Base-by-base conservation (phyloP, 2,113 vertebrate species). In the Pygoscelis antarcticus region DNA sequence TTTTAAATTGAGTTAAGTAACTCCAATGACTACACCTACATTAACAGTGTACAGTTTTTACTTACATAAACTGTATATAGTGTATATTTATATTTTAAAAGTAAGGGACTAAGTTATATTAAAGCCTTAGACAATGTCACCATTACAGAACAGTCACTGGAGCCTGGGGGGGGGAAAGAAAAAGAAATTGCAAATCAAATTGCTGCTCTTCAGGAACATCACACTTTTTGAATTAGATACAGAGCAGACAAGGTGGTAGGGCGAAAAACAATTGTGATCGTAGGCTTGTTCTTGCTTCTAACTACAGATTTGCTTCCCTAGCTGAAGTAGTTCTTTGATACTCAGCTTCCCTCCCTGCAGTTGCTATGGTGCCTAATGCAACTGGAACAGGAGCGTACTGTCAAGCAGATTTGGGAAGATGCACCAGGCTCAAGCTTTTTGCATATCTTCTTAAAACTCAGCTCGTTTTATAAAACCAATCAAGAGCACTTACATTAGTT, bases 271-370 rank as follows among this genome's bases (percentile, higher is more conserved):
- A 10, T 17, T 7, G 14, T 6, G 22, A 46, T 51, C 0, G 0
- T 34, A 27, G 32, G 11, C 93, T 87, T 81, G 18, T 81, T 95
- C 29, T 77, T 80, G 38, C 44, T 93, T 91, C 27, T 75, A 82
- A 71, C 64, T 82, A 27, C 30, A 54, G 11, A n/a, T 75, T 84
- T 94, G 3, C 22, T 76, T 93, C 57, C 20, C 6, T 42, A 16
- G 52, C 66, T 93, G 82, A 91, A 93, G 60, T 23, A 82, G 42
- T 95, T 93, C 47, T 94, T 87, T 87, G 70, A 68, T 95, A 71
- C 57, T 66, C 7, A 1, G 13, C 60, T 93, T 94, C 32, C 15
- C 17, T 89, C 26, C 17, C 38, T 87, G 44, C n/a, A 60, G 74
- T 90, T 97, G 78, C 87, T 94, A 32, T 87, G 47, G 65, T 83